phyloP scores from a whole-genome alignment of 2,888 invertebrate genomes.

The Agrilus cyanescens region DNA sequence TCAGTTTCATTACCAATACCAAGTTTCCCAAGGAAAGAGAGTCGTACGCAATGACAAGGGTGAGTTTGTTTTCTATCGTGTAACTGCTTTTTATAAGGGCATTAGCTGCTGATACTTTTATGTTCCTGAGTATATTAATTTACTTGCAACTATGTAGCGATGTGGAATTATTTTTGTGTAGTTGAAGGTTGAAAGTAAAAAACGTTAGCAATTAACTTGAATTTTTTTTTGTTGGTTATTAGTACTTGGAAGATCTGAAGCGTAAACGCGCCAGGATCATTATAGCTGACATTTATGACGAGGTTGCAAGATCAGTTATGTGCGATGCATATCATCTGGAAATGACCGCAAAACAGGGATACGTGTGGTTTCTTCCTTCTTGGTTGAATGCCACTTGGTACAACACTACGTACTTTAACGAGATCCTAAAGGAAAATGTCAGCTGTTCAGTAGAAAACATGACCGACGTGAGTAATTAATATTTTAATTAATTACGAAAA shows the following conservation, averaged over 20 bases:
- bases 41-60: conserved; percentile 45
- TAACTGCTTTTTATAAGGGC: too few species aligned
- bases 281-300: conserved; percentile 67
- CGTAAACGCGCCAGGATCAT: conserved; percentile 59
- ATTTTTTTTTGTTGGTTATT: conserved; percentile 18
- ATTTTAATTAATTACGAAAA: background rate
- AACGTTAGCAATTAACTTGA: too few species aligned
- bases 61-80: conserved; percentile 24
- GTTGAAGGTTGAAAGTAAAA: too few species aligned
- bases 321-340: conserved; percentile 65
- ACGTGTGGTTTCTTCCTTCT: conserved; percentile 77
- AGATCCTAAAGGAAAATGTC: conserved; percentile 29
- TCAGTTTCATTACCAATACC: conserved; percentile 53
- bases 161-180: too few species aligned
- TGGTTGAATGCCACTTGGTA: conserved; percentile 56
- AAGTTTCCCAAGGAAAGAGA: conserved; percentile 54
- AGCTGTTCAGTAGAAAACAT: conserved; percentile 52
- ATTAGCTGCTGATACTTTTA: too few species aligned
- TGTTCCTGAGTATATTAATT: too few species aligned
- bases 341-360: conserved; percentile 59
- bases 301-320: conserved; percentile 61
- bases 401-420: conserved; percentile 42
- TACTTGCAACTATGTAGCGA: too few species aligned
- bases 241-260: conserved; percentile 55
- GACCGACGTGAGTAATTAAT: conserved; percentile 33